Base-by-base conservation (phyloP, 2,113 vertebrate genomes). In the Labeo rohita region DNA sequence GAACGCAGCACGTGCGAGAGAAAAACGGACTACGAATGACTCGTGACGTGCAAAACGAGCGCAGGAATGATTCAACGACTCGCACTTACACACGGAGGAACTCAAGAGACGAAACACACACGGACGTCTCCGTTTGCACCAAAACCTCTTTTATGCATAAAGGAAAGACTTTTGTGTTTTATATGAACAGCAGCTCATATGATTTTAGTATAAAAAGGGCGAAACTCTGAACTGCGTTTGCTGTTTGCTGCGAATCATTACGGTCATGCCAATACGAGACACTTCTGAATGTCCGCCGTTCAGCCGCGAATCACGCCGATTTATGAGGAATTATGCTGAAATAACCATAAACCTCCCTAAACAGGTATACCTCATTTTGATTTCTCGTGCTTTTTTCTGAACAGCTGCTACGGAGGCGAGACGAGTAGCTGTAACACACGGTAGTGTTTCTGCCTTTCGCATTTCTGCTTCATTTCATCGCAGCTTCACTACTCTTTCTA, bases 201-300 rank as follows among this genome's bases (percentile, higher is more conserved):
- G 84, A 97, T 97, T 97, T 97, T 96, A 96, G 94, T 94, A 94
- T 92, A 93, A 95, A 95, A 96, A 95, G 94, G 94, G 94, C 95
- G 94, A 95, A 93, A 93, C 92, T 90, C 96, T 95, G 39, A 43
- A 80, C 65, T 93, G 94, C 94, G 94, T 96, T 96, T 95, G 95
- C 95, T 94, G 96, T 97, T 93, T 93, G 92, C 92, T 96, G 94
- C 95, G 92, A 94, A 96, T 95, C 94, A 96, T 96, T 96, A 94
- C 97, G 95, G 95, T 97, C 95, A 97, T 96, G 97, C 97, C 97
- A 98, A 97, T 96, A 97, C 95, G 96, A 98, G 96, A 98, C 95
- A 97, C 97, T 98, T 99, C 96, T 99, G 98, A 99, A 99, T 99
- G 98, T 99, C 96, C 94, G 94, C 96, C 98, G 95, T 96, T 99